phyloP scores from a whole-genome alignment of 2,113 vertebrate species.

The Podarcis cretensis region DNA sequence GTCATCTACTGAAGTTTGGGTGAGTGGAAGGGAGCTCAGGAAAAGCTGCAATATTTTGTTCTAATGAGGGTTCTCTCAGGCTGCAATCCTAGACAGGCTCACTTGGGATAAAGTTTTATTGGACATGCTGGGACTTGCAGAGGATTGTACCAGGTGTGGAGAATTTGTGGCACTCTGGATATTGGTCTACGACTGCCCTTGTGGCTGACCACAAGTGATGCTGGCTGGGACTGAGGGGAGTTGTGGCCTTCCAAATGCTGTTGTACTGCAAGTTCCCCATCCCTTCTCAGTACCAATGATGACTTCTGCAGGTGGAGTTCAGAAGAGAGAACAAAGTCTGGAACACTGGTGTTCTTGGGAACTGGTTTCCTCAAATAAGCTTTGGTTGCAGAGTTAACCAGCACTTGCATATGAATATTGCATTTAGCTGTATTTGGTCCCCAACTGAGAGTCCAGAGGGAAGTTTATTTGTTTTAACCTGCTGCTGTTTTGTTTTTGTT shows the following conservation, averaged over 20 bases:
- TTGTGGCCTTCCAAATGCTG: background rate
- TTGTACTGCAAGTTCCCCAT: background rate
- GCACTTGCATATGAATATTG: background rate
- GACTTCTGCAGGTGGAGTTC: background rate
- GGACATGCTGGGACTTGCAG: background rate
- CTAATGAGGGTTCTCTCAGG: background rate
- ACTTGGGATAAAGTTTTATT: background rate
- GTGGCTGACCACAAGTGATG: too few species aligned
- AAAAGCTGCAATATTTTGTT: background rate
- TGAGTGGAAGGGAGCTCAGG: too few species aligned
- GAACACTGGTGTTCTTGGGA: background rate
- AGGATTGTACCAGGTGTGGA: too few species aligned
- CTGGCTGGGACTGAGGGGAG: too few species aligned
- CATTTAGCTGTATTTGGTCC: background rate
- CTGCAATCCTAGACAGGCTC: background rate
- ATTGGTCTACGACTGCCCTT: too few species aligned
- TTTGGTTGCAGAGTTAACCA: background rate
- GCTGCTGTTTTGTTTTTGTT: background rate
- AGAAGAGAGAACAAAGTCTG: background rate
- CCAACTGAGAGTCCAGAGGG: background rate
- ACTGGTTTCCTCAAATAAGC: background rate
- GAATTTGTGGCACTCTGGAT: too few species aligned
- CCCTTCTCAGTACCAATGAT: background rate
- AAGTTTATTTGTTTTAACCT: background rate
- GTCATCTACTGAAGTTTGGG: background rate